Evolutionary conservation across 2,113 vertebrate genomes (phyloP), one percentile per base, ranked within the genome.

Genomic region (Acanthochromis polyacanthus): DNA sequence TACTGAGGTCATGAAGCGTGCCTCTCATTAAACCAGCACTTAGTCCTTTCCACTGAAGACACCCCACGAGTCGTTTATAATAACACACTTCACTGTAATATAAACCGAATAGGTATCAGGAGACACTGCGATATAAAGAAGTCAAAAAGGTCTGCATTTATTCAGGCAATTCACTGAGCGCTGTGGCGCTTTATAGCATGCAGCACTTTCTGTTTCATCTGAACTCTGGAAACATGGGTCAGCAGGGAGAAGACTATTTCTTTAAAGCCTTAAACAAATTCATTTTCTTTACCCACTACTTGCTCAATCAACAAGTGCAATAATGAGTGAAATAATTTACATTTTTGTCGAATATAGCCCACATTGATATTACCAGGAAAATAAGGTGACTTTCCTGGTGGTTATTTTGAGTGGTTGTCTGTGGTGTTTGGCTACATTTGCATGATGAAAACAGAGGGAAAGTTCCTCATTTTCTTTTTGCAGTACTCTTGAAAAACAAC

Each of bases 1-100:
- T 73, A 88, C 75, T 38, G 77, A 83, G 80, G 80, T 88, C 50
- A n/a, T 70, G 66, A 80, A 68, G 59, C 59, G 76, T 23, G 66
- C 67, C 75, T 89, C 73, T 87, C 80, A 90, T 90, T 89, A 91
- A 82, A 90, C 69, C 58, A 65, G 58, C 77, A 88, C 75, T 84
- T 79, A 78, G 80, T 68, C 67, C 74, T 84, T 70, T 80, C 75
- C 64, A 48, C 55, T 61, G 71, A 89, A 82, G 70, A 83, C 60
- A 63, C 75, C 78, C 75, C 59, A 53, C 15, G 28, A 80, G 82
- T 84, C 71, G 15, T 83, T 89, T 81, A 88, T 86, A 88, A 89
- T 83, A 87, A 87, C 71, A 78, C 63, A 86, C 74, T 87, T 73
- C 43, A 48, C 71, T 80, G 86, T 75, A 88, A 83, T 80, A 89